Conservation (phyloP, 2,113 vertebrate genomes). For the Labeo catla region DNA sequence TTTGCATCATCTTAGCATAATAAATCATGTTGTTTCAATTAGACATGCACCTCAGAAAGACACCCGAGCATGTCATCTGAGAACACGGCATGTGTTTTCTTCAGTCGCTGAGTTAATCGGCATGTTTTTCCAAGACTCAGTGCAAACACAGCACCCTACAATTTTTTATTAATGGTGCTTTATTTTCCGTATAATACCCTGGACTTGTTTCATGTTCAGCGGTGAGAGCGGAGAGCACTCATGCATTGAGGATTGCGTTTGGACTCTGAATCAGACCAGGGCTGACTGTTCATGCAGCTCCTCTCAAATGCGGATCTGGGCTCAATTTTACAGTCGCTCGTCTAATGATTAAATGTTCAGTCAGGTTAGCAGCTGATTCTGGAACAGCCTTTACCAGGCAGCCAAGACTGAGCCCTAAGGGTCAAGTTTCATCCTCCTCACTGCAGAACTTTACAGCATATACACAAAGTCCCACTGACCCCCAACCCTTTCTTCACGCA, state of each 20-base stretch:
- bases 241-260: slow-evolving; percentile 11
- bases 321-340: slow-evolving; percentile 20
- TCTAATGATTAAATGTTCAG: slow-evolving; percentile 11
- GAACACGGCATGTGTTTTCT: not conserved
- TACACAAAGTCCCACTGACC: slow-evolving; percentile 2
- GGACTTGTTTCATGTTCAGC: not conserved
- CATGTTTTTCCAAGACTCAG: not conserved
- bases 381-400: slow-evolving; percentile 15
- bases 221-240: not conserved
- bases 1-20: not conserved
- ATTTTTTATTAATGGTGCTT: not conserved
- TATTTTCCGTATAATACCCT: slow-evolving; percentile 8
- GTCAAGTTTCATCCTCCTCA: not conserved
- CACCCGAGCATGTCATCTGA: not conserved
- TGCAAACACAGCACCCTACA: not conserved
- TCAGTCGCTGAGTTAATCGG: not conserved
- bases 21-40: not conserved
- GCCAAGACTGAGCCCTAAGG: not conserved
- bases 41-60: not conserved
- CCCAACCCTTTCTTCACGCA: not conserved
- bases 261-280: not conserved
- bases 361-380: not conserved
- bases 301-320: not conserved
- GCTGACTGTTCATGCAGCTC: not conserved
- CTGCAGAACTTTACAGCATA: slow-evolving; percentile 4